Base-by-base conservation (phyloP, 2,113 vertebrate species). In the Hipposideros armiger region DNA sequence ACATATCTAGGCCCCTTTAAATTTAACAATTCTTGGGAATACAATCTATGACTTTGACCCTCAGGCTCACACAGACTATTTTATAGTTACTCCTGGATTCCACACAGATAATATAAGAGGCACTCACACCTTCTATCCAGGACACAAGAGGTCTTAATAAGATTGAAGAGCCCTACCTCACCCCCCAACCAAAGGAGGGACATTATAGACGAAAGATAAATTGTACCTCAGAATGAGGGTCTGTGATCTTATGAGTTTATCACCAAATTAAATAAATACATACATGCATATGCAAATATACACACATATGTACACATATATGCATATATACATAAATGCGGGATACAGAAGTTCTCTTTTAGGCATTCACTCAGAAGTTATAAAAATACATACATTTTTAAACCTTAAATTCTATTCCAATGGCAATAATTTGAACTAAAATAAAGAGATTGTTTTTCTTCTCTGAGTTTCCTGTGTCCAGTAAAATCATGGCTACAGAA, bases 351-450 rank as follows among this genome's bases (percentile, higher is more conserved):
- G 7, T 30, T 52, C 62, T n/a, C 28, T 52, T 76, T 70, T 56
- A 56, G 54, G 32, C 16, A 73, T 84, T 92, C 2, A 73, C 28
- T 64, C 47, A 80, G 42, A 96, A 82, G 8, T 64, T 52, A 50
- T 20, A 40, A n/a, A 78, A 47, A 11, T 19, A 58, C 1, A 45
- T 15, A 62, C 4, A 14, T 73, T 50, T 92, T 87, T 42, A 76
- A 96, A 70, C 26, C 64, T 89, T 54, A 62, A 88, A 52, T 83
- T 94, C 15, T 80, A 47, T 67, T 62, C 88, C 19, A 88, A 8
- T 64, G 28, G 5, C 22, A 83, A 40, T 80, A 69, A 74, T 28
- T 78, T 56, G 47, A 82, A 87, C 30, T 74, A 91, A 58, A 85
- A 50, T 76, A 80, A n/a, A 66, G 9, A 56, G 7, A 78, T 19